Evolutionary conservation across 35 echinoderm and acorn worm genomes (phyloP).

Genomic region (Apostichopus japonicus): DNA sequence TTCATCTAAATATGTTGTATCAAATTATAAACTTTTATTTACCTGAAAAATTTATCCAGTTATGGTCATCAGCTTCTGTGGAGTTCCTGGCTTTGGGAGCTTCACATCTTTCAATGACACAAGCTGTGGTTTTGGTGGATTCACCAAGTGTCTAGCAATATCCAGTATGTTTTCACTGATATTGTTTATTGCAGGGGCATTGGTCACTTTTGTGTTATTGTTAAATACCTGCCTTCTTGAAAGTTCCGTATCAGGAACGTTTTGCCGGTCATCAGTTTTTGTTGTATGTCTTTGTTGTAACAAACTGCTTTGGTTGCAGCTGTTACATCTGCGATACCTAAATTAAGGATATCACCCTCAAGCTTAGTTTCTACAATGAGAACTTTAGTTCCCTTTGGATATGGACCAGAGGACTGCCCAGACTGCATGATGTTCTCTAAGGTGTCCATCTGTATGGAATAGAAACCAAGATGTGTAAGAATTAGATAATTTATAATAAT

Average conservation of each 20-base stretch:
- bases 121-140: constrained; percentile 12
- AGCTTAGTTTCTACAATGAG: constrained; percentile 6
- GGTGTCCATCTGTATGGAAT: not conserved
- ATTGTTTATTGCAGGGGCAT: constrained; percentile 15
- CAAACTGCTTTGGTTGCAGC: constrained; percentile 10
- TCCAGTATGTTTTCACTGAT: not conserved
- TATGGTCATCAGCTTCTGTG: not conserved
- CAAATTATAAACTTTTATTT: not conserved
- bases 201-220: constrained; percentile 7
- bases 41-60: constrained; percentile 32
- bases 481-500: too few relatives aligned
- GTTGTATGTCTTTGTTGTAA: not conserved
- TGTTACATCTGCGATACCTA: not conserved
- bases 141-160: not conserved
- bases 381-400: not conserved
- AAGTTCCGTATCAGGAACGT: constrained; percentile 8
- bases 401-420: not conserved
- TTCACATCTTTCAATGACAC: not conserved
- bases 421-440: constrained; percentile 4
- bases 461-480: too few relatives aligned
- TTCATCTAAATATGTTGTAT: too few relatives aligned
- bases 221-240: too few relatives aligned
- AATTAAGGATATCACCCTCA: not conserved
- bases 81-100: not conserved
- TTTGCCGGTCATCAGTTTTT: not conserved